Percentiles rank a stretch among this genome's conserved stretches.
These are phyloP conservation scores for Orbicella faveolata DNA, from an alignment of 64 coral and sea anemone species.

Conservation along the genomic window DNA sequence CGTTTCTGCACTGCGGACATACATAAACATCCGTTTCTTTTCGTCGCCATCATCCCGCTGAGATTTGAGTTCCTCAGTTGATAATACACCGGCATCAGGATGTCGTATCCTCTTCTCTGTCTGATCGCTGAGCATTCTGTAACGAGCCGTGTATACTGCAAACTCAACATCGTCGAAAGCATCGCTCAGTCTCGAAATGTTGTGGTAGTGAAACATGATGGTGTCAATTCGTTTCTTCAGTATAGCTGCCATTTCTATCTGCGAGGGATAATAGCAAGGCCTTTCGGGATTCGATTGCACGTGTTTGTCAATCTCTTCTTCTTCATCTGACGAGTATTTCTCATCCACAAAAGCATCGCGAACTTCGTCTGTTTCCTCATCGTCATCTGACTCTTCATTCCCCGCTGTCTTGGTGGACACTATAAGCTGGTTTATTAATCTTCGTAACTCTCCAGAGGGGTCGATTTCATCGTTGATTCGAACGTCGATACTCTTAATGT, in stretches of 20 bases:
- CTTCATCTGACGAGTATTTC: not conserved
- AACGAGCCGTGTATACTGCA: slow-evolving; percentile 65
- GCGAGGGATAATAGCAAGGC: slow-evolving; percentile 57
- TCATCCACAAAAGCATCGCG: not conserved
- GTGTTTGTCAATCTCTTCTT: slow-evolving; percentile 40
- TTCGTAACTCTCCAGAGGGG: not conserved
- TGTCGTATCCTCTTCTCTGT: slow-evolving; percentile 59
- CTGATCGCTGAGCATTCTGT: slow-evolving; percentile 64
- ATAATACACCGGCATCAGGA: slow-evolving; percentile 59
- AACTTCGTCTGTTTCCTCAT: not conserved
- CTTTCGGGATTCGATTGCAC: slow-evolving; percentile 8
- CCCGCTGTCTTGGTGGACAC: too few species aligned
- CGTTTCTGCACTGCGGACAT: slow-evolving; percentile 40
- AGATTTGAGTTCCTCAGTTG: slow-evolving; percentile 23
- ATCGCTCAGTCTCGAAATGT: slow-evolving; percentile 26
- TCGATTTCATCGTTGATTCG: not conserved
- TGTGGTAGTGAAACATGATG: slow-evolving; percentile 63
- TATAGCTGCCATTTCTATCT: slow-evolving; percentile 59
- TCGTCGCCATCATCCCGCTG: not conserved
- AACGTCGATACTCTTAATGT: not conserved
- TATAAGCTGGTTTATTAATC: not conserved
- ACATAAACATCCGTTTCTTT: slow-evolving; percentile 62
- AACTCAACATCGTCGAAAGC: slow-evolving; percentile 52
- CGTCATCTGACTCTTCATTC: not conserved
- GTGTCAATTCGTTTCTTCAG: slow-evolving; percentile 39